Percentiles rank a stretch among this genome's conserved stretches.
These are phyloP conservation scores for Nerophis ophidion DNA, from an alignment of 2,113 vertebrate species.

Conservation along the genomic window DNA sequence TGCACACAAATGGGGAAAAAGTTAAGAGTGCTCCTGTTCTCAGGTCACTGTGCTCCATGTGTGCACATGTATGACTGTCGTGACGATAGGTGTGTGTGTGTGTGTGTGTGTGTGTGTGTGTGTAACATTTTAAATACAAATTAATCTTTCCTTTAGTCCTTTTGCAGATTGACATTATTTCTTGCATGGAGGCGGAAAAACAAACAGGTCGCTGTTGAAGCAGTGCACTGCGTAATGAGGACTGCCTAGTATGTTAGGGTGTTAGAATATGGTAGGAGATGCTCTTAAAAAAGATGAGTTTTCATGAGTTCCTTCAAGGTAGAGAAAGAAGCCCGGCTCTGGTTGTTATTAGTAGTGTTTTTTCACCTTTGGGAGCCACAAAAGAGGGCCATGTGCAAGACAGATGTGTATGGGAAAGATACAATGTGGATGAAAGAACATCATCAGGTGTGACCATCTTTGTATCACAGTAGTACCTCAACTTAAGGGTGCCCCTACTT, in stretches of 20 bases:
- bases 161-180: background rate
- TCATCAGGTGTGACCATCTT: background rate
- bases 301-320: background rate
- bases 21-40: constrained; percentile 47
- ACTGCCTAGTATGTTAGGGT: background rate
- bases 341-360: background rate
- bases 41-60: constrained; percentile 46
- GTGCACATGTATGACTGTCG: constrained; percentile 3
- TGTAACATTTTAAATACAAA: no score
- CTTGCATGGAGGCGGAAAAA: background rate
- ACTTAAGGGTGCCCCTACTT: background rate
- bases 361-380: background rate
- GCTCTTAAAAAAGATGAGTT: constrained; percentile 5
- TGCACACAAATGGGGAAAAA: constrained; percentile 46
- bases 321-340: no score
- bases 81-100: constrained; percentile 1
- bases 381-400: background rate
- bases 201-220: background rate
- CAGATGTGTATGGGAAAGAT: background rate
- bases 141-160: background rate
- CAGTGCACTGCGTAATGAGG: background rate
- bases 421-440: background rate
- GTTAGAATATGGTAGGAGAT: background rate
- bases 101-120: background rate
- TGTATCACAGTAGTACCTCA: background rate